Conservation (phyloP, 2,888 invertebrate species). For the Ernsta delagoae region DNA sequence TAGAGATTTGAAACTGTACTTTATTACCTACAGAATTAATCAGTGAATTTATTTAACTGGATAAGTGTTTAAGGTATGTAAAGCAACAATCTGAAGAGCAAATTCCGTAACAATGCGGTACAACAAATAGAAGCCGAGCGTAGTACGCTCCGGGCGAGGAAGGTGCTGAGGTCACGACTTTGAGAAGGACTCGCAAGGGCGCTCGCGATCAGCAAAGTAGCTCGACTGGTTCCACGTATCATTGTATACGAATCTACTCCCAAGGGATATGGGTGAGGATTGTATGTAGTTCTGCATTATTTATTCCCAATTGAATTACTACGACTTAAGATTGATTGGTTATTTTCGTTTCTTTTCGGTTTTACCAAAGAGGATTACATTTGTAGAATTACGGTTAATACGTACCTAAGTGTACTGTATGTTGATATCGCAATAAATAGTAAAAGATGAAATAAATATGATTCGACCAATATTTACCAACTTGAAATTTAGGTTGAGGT, state of each 20-base stretch:
- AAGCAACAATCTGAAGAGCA: conserved; percentile 32
- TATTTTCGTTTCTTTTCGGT: background rate
- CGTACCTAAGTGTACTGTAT: no score
- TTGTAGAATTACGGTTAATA: background rate
- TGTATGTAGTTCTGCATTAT: background rate
- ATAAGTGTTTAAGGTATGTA: background rate
- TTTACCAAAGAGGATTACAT: background rate
- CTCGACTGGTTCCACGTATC: conserved; percentile 31
- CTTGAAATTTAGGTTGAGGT: no score
- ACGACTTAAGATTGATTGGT: background rate
- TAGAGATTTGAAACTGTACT: no score
- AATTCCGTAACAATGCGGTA: conserved; percentile 32
- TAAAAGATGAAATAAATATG: no score
- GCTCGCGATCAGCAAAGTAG: conserved; percentile 48
- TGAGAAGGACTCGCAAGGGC: conserved; percentile 75
- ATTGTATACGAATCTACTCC: background rate
- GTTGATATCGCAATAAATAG: no score
- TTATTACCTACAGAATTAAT: no score
- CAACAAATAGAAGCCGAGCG: conserved; percentile 32
- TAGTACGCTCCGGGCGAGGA: conserved; percentile 65
- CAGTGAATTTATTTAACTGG: no score
- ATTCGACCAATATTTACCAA: no score
- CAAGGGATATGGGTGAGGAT: conserved; percentile 6
- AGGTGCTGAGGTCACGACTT: conserved; percentile 79
- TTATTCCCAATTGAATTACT: background rate